Percentiles rank a stretch among this genome's conserved stretches.
phyloP scores from a whole-genome alignment of 1,140 invertebrate species.

The Drosophila burlai region DNA sequence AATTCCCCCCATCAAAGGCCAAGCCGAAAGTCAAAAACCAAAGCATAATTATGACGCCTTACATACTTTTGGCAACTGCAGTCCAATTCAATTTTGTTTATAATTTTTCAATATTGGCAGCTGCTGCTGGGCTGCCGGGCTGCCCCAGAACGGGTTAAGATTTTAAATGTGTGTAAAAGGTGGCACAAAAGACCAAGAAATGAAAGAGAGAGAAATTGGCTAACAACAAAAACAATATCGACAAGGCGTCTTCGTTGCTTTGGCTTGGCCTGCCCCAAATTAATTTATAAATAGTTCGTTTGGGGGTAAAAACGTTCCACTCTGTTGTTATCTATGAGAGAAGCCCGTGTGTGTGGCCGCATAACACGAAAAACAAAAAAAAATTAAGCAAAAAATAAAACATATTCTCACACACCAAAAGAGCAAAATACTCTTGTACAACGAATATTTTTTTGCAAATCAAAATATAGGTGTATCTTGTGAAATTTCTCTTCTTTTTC shows the following conservation, averaged over 20 bases:
- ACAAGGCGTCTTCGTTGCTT: slow-evolving; percentile 56
- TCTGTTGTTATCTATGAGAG: slow-evolving; percentile 67
- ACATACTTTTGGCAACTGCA: slow-evolving; percentile 54
- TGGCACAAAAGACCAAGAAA: slow-evolving; percentile 5
- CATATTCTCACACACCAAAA: slow-evolving; percentile 7
- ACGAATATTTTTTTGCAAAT: slow-evolving; percentile 33
- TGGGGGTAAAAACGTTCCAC: slow-evolving; percentile 48
- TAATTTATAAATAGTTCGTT: slow-evolving; percentile 75
- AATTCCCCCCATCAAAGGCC: slow-evolving; percentile 36
- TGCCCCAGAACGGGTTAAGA: slow-evolving; percentile 23
- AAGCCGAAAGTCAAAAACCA: slow-evolving; percentile 19
- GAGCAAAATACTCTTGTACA: slow-evolving; percentile 1
- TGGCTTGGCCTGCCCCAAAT: slow-evolving; percentile 75
- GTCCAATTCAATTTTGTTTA: slow-evolving; percentile 69
- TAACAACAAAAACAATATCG: slow-evolving; percentile 54
- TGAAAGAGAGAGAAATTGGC: slow-evolving; percentile 9
- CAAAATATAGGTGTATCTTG: slow-evolving; percentile 11
- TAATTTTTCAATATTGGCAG: slow-evolving; percentile 77
- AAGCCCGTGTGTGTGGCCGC: slow-evolving; percentile 41
- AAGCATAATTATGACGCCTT: slow-evolving; percentile 65
- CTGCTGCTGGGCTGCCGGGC: slow-evolving; percentile 32
- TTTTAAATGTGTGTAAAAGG: background rate
- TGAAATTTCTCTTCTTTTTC: slow-evolving; percentile 15
- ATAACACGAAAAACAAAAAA: slow-evolving; percentile 37
- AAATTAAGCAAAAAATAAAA: slow-evolving; percentile 16